Conservation (phyloP, 2,888 invertebrate genomes). For the Nephrotoma appendiculata region DNA sequence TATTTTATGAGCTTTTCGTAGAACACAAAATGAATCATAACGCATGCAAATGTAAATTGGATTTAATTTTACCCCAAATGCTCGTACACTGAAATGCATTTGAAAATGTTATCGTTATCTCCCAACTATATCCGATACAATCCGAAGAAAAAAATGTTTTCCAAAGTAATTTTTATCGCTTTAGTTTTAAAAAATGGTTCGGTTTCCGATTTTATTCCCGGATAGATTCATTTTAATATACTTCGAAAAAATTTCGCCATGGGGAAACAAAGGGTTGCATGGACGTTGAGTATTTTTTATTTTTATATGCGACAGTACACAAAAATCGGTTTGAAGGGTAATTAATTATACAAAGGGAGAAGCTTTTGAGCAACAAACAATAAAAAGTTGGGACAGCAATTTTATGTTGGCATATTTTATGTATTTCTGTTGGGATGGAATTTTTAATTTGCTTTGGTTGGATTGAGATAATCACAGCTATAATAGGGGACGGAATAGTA, state of each 20-base stretch:
- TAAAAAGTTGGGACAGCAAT: no score
- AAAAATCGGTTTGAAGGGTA: background rate
- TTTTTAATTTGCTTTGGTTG: background rate
- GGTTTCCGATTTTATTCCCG: background rate
- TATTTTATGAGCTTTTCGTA: background rate
- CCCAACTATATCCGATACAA: background rate
- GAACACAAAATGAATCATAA: background rate
- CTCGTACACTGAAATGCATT: background rate
- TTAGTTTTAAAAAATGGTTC: background rate
- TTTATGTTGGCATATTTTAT: background rate
- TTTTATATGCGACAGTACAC: background rate
- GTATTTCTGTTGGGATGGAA: background rate
- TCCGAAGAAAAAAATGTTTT: background rate
- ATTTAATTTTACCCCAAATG: background rate
- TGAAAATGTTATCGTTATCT: background rate
- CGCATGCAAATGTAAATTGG: background rate
- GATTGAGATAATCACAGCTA: background rate
- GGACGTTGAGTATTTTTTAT: background rate
- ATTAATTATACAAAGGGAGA: background rate
- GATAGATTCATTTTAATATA: background rate
- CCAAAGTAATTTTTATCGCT: background rate
- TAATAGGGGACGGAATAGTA: background rate
- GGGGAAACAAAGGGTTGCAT: background rate
- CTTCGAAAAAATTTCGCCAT: background rate
- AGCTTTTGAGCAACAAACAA: background rate